phyloP scores from a whole-genome alignment of 35 echinoderm and acorn worm genomes.

The Acanthaster planci region DNA sequence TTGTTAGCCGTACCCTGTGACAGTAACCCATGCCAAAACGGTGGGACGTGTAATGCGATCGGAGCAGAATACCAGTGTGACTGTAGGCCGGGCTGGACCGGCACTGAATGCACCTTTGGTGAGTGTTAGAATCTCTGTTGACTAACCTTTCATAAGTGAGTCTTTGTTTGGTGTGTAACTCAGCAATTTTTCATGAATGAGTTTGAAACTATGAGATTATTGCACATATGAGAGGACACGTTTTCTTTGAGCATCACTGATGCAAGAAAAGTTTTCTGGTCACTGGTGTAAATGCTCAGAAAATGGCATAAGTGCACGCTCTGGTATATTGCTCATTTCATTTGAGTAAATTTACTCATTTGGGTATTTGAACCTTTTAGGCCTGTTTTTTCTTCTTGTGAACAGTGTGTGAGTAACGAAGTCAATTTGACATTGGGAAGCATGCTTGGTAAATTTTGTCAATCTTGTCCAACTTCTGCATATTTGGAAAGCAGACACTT shows the following conservation, averaged over 20 bases:
- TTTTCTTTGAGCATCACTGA: background rate
- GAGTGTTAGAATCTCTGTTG: slow-evolving; percentile 7
- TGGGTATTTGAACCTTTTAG: no score
- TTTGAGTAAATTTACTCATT: no score
- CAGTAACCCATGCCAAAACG: slow-evolving; percentile 78
- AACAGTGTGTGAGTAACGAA: no score
- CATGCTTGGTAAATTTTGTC: no score
- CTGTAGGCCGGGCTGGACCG: slow-evolving; percentile 78
- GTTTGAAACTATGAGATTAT: background rate
- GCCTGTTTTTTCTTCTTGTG: no score
- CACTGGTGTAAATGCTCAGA: no score
- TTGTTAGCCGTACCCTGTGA: slow-evolving; percentile 50
- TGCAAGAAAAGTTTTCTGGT: no score
- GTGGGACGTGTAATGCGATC: slow-evolving; percentile 64
- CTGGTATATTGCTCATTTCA: no score
- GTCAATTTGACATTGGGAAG: no score
- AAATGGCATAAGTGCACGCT: no score
- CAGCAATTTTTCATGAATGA: background rate
- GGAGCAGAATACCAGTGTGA: slow-evolving; percentile 66
- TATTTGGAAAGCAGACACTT: no score
- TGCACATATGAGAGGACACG: background rate
- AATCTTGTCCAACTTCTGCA: no score
- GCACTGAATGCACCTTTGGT: slow-evolving; percentile 72
- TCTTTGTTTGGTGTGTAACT: background rate
- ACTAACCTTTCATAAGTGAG: background rate